Evolutionary conservation across 1,140 invertebrate species (phyloP).

Genomic region (Phymorhynchus buccinoides): DNA sequence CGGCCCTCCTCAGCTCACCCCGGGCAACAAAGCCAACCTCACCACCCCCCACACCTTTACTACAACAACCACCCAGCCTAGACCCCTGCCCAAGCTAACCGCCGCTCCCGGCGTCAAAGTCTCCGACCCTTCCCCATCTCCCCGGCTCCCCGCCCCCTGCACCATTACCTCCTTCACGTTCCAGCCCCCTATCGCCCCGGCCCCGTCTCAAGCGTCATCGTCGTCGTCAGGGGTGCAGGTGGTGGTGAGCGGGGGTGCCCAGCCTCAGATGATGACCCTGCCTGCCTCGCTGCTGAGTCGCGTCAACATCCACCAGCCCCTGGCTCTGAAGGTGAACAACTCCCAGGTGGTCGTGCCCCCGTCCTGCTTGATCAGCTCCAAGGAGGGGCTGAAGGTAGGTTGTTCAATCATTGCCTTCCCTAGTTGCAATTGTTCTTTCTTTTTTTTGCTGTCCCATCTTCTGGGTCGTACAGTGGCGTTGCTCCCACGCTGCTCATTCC

Average conservation of each 20-base stretch:
- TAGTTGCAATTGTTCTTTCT: too few relatives aligned
- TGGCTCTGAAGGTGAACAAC: slow-evolving; percentile 67
- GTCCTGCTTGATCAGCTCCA: slow-evolving; percentile 62
- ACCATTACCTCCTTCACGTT: background rate
- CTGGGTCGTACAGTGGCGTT: too few relatives aligned
- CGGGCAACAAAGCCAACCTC: background rate
- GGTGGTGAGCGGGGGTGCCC: background rate
- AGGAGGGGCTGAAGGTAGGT: slow-evolving; percentile 58
- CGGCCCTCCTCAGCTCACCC: background rate
- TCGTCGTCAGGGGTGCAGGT: background rate
- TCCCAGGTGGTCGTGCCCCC: slow-evolving; percentile 64
- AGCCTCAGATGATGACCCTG: slow-evolving; percentile 62
- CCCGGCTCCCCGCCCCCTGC: background rate
- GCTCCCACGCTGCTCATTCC: too few relatives aligned
- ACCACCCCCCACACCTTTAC: background rate
- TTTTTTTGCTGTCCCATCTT: too few relatives aligned
- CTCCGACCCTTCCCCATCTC: background rate
- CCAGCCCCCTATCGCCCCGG: background rate
- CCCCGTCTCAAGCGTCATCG: too few relatives aligned
- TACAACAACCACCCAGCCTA: background rate
- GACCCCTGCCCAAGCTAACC: slow-evolving; percentile 29
- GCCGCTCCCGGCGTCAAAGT: slow-evolving; percentile 34
- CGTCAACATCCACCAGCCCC: slow-evolving; percentile 60
- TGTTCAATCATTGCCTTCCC: too few relatives aligned
- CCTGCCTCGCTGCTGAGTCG: slow-evolving; percentile 60